Base-by-base conservation (phyloP, 2,888 invertebrate genomes). In the Incurvaria masculella region DNA sequence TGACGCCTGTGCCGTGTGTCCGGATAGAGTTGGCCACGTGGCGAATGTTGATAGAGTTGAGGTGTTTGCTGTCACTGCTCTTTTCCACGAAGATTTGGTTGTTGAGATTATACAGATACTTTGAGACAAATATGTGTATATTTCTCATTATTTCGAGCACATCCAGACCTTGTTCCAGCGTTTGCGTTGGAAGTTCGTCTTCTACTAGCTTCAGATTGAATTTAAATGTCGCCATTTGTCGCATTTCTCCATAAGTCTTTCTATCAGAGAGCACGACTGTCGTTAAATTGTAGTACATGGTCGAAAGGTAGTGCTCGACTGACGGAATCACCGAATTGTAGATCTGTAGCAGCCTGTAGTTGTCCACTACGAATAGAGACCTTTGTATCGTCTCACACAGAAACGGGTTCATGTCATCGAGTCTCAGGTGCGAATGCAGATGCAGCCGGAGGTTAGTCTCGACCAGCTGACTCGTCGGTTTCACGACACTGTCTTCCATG, bases 241-340 rank as follows among this genome's bases (percentile, higher is more conserved):
- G 84, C 98, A 99, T 99, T 72, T 95, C 94, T 17, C 94, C 90
- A 65, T 99, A 99, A 0, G 95, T 96, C 68, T 90, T 91, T 95
- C 97, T 98, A 69, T 99, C 97, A 57, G 98, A 96, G 42, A 97
- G 76, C 6, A 97, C 96, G 23, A 99, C 95, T 1, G 97, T 95
- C 1, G 97, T 97, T 59, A 98, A 80, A 76, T 98, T 97, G 71
- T 99, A 99, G 72, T 97, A 98, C 64, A 92, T 95, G 55, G 86
- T 88, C 60, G 96, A 94, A 55, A 99, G 81, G 70, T 97, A 97
- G 63, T 92, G 87, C 66, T 97, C 97, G 8, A 95, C 86, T 46
- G 63, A 69, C 73, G 87, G 82, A 68, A 84, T 83, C 18, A 89
- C 70, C 53, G 83, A 82, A 61, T 87, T 76, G 59, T 83, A 84